Evolutionary conservation across 1,140 invertebrate species (phyloP), one percentile per base, ranked within the genome.

Genomic region (Copidosoma floridanum): DNA sequence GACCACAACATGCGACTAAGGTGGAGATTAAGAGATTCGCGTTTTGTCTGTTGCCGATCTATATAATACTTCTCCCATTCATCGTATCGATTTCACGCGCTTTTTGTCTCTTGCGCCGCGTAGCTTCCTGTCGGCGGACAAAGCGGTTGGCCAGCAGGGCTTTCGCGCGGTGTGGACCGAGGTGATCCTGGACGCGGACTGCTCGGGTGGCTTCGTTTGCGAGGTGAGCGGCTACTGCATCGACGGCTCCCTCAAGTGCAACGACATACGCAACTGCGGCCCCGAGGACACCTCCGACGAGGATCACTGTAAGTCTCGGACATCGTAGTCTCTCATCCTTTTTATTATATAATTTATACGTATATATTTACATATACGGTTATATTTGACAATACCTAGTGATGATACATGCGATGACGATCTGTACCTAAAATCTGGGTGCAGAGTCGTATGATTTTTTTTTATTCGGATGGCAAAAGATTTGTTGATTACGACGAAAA

Each of bases 141-240:
- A 92, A 80, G 89, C 90, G 41, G 89, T 90, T 12, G 91, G 91
- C 44, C 76, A 79, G 57, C 82, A 87, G 70, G 93, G 94, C 50
- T 97, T 95, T 79, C 86, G 88, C 66, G 90, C 90, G 23, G 86
- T 93, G 44, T 95, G 93, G 93, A 95, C 93, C 18, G 93, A 95
- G 82, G 87, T 92, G 61, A 53, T 26, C 26, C 83, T 81, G 43
- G 81, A 82, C 10, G 72, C 71, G 12, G 81, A 82, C 66, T 83
- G 84, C 67, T 68, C 68, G 14, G 77, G 82, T 69, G 75, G 88
- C 64, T 90, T 90, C 73, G 80, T 82, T 16, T 93, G 90, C 77
- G 70, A 75, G 44, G 83, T 78, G 71, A 89, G 80, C 65, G 85
- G 85, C 60, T 93, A 88, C 72, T 95, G 93, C 81, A 94, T 95